These are phyloP conservation scores for Eugnorisma glareosa DNA, from an alignment of 2,888 invertebrate species.

Conservation along the genomic window DNA sequence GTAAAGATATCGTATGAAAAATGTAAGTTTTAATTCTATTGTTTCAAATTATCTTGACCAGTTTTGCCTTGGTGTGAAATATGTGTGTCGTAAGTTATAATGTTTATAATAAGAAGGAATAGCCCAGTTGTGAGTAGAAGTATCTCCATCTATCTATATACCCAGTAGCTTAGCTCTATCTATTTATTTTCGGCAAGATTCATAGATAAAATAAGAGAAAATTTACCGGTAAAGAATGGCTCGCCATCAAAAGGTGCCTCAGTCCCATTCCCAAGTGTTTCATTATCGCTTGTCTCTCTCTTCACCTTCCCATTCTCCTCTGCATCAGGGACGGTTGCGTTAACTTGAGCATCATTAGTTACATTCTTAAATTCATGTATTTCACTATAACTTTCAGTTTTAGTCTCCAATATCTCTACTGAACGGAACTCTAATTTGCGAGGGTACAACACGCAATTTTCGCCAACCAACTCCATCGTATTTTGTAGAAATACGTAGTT, in stretches of 20 bases:
- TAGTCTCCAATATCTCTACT: conserved; percentile 69
- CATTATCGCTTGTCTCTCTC: conserved; percentile 67
- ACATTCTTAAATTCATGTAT: conserved; percentile 45
- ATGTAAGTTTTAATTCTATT: conserved; percentile 35
- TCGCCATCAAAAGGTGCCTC: conserved; percentile 61
- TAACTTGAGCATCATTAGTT: conserved; percentile 71
- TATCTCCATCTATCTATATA: too few species aligned
- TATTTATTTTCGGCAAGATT: background rate
- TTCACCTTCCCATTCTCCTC: conserved; percentile 65
- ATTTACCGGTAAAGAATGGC: conserved; percentile 73
- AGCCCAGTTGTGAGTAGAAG: too few species aligned
- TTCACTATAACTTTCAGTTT: conserved; percentile 52
- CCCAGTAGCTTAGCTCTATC: too few species aligned
- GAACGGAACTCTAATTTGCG: conserved; percentile 78
- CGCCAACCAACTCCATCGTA: conserved; percentile 80
- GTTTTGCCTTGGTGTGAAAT: conserved; percentile 2
- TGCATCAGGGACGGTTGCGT: conserved; percentile 53
- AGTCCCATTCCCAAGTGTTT: conserved; percentile 46
- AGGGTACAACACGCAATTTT: conserved; percentile 82
- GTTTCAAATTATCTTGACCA: conserved; percentile 17
- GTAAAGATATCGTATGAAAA: background rate
- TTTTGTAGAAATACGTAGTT: conserved; percentile 85
- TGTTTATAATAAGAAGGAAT: background rate
- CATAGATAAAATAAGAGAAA: background rate
- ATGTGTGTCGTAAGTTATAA: background rate